A percentile compares a stretch with the other conserved stretches of the same genome.
Conservation (phyloP, 2,888 invertebrate species). For the Lottia scabra region DNA sequence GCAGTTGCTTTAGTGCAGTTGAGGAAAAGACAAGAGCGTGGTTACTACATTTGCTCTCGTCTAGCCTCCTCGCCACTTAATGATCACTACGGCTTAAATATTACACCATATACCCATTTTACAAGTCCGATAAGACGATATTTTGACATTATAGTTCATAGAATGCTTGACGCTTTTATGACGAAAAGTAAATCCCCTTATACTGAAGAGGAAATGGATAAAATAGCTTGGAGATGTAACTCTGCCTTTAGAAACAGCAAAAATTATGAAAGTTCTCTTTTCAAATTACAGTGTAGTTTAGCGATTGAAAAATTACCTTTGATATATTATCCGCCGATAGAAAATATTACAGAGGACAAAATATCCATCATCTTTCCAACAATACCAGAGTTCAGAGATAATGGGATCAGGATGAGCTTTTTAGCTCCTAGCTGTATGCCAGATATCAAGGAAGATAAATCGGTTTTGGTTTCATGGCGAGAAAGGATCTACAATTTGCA, state of each 20-base stretch:
- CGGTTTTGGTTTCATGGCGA: conserved; percentile 48
- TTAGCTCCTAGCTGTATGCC: conserved; percentile 43
- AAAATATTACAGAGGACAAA: conserved; percentile 37
- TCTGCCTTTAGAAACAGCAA: not conserved
- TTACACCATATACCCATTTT: conserved; percentile 47
- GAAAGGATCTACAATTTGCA: conserved; percentile 52
- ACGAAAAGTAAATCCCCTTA: conserved; percentile 40
- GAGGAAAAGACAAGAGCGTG: conserved; percentile 40
- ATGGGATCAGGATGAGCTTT: conserved; percentile 29
- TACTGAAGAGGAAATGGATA: not conserved
- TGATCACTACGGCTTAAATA: conserved; percentile 50
- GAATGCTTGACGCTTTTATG: conserved; percentile 43
- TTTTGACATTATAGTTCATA: conserved; percentile 58
- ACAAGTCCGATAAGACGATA: conserved; percentile 58
- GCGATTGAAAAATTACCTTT: conserved; percentile 47
- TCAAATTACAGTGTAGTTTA: conserved; percentile 14
- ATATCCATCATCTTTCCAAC: conserved; percentile 21
- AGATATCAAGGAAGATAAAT: conserved; percentile 25
- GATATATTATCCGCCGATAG: conserved; percentile 48
- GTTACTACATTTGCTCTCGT: conserved; percentile 46
- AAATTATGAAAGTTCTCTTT: not conserved
- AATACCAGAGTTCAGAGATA: conserved; percentile 27
- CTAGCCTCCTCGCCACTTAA: conserved; percentile 17
- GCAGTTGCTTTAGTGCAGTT: conserved; percentile 49
- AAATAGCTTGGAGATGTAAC: not conserved